A percentile compares a stretch with the other conserved stretches of the same genome.
Evolutionary conservation across 2,797 vertebrate genomes (phyloP).

Genomic region (Acridotheres tristis): DNA sequence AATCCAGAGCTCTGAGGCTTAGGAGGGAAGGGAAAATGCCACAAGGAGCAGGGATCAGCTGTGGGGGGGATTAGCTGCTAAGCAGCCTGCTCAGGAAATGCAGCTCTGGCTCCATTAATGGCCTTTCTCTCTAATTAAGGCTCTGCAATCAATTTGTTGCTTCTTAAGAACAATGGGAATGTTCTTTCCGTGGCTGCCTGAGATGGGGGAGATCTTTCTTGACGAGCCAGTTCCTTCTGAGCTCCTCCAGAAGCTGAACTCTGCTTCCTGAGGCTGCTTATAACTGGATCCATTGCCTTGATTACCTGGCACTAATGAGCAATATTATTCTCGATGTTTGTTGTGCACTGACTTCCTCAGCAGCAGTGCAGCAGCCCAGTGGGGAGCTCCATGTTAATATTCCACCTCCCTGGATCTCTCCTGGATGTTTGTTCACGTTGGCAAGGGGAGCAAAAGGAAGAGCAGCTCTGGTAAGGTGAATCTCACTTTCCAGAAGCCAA

Average conservation of each 20-base stretch:
- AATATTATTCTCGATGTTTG: not conserved
- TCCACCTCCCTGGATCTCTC: not conserved
- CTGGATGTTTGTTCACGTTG: accelerated
- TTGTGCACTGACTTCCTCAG: not conserved
- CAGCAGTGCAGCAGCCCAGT: accelerated
- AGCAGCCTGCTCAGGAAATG: not conserved
- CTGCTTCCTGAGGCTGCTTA: not conserved
- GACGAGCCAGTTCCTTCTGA: not conserved
- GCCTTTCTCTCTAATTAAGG: not conserved
- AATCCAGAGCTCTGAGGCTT: not conserved
- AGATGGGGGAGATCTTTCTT: not conserved
- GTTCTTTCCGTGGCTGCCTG: not conserved
- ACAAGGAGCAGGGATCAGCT: not conserved
- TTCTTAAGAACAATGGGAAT: not conserved
- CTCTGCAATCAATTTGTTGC: not conserved
- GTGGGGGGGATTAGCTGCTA: not conserved
- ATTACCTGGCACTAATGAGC: not conserved
- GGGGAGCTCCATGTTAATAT: not conserved
- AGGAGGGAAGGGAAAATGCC: not conserved
- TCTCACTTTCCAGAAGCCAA: no score
- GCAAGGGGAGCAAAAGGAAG: not conserved
- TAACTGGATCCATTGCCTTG: not conserved
- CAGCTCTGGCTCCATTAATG: not conserved
- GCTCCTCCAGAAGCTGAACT: not conserved
- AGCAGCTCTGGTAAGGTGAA: not conserved